Evolutionary conservation across 37 sponge, comb jelly and placozoan genomes (phyloP).

Genomic region (Cliona cf. orientalis): DNA sequence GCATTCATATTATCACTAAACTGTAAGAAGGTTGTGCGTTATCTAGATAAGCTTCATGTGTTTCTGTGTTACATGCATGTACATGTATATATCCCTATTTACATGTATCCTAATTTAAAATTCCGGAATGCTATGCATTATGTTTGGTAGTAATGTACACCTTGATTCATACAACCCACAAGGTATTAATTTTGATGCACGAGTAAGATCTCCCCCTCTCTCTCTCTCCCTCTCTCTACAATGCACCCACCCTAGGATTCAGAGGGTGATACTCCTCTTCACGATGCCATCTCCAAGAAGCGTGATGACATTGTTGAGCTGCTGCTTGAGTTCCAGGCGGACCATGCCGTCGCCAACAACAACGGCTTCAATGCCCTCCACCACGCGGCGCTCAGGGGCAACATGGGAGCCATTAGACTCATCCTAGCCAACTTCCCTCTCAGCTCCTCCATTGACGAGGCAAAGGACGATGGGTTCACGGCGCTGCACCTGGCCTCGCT

Average conservation of each 20-base stretch:
- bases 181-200: not conserved
- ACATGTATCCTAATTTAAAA: too few relatives aligned
- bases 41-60: too few relatives aligned
- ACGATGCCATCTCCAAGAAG: constrained; percentile 91
- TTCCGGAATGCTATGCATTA: too few relatives aligned
- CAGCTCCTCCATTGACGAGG: constrained; percentile 55
- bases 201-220: not conserved
- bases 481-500: constrained; percentile 91
- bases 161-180: too few relatives aligned
- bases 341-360: constrained; percentile 76
- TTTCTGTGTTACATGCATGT: too few relatives aligned
- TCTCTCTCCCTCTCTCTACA: not conserved
- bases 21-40: too few relatives aligned
- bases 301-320: constrained; percentile 83
- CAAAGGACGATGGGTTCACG: constrained; percentile 94
- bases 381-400: constrained; percentile 83
- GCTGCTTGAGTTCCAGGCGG: constrained; percentile 76
- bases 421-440: constrained; percentile 54
- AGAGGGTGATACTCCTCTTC: constrained; percentile 95
- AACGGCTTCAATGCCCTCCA: constrained; percentile 90
- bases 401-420: constrained; percentile 62
- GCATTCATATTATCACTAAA: not conserved
- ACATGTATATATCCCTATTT: too few relatives aligned
- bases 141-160: too few relatives aligned
- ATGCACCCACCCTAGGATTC: constrained; percentile 78